Evolutionary conservation across 2,888 invertebrate genomes (phyloP), one percentile per base, ranked within the genome.

Genomic region (Zhuqinia jingwanae): DNA sequence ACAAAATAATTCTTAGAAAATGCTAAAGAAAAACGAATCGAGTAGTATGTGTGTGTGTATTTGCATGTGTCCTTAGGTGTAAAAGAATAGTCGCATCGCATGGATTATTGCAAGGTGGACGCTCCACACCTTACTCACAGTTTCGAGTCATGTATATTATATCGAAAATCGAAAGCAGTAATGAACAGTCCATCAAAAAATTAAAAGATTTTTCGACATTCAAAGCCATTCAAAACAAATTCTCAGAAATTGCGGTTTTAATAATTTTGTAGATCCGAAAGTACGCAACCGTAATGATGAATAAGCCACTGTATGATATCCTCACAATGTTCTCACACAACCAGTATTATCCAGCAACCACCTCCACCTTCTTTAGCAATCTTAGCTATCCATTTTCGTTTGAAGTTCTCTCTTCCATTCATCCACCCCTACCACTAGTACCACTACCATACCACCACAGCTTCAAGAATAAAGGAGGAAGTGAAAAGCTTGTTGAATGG

Each of bases 401-500:
- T 65, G 36, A 36, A 36, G 36, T 36, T 36, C 36, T 36, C 36
- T 36, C 8, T 36, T 36, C 36, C 36, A 6, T 36, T 3, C 8
- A 6, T 36, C 8, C 8, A 6, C 30, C 20, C 13, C 27, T 25
- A n/a, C 27, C 36, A 36, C 36, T 8, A 36, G 8, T 8, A 36
- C 36, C 8, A 36, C 36, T 8, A 36, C 36, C 36, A 3, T 36
- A n/a, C n/a, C 36, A 36, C 36, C 36, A 45, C n/a, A n/a, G n/a
- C n/a, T n/a, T n/a, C n/a, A n/a, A n/a, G n/a, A n/a, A n/a, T n/a
- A 68, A 68, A 36, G 42, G 20, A 45, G 42, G 27, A 73, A 73
- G 70, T 73, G 70, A 47, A 73, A 65, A 65, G 65, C 65, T 65
- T 65, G 65, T 65, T 65, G 65, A 65, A 65, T 17, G 17, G 65